Evolutionary conservation across 2,797 vertebrate genomes (phyloP).

Genomic region (Catostomus latipinnis): DNA sequence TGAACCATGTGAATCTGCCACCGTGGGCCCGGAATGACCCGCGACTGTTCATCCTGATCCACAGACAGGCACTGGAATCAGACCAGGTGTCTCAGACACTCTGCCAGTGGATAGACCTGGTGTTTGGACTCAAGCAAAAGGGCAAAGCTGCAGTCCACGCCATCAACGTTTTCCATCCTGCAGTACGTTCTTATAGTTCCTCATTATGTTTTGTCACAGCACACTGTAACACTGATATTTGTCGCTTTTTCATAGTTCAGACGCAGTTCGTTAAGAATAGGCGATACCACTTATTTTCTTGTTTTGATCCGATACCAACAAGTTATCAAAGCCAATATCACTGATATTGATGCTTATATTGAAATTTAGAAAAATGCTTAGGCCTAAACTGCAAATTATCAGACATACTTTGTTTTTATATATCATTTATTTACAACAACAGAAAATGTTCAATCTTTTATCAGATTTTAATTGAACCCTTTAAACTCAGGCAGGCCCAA

Average conservation of each 20-base stretch:
- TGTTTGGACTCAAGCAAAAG: slow-evolving; percentile 99
- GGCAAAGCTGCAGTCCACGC: slow-evolving; percentile 96
- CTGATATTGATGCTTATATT: too few relatives aligned
- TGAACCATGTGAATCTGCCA: slow-evolving; percentile 96
- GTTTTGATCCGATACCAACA: too few relatives aligned
- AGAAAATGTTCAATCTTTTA: too few relatives aligned
- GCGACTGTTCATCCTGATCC: slow-evolving; percentile 94
- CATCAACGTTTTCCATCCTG: slow-evolving; percentile 98
- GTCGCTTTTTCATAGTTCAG: not conserved
- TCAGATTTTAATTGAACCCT: too few relatives aligned
- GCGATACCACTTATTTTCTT: too few relatives aligned
- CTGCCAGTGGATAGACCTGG: slow-evolving; percentile 98
- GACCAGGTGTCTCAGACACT: slow-evolving; percentile 96
- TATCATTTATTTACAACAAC: too few relatives aligned
- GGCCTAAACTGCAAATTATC: too few relatives aligned
- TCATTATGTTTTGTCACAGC: not conserved
- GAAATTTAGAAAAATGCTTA: too few relatives aligned
- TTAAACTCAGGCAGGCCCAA: too few relatives aligned
- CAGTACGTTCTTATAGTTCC: slow-evolving; percentile 79
- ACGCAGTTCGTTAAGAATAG: too few relatives aligned
- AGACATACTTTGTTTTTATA: too few relatives aligned
- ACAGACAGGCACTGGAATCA: slow-evolving; percentile 95
- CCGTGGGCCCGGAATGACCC: slow-evolving; percentile 97
- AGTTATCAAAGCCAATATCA: too few relatives aligned
- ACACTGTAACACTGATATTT: not conserved